phyloP scores from a whole-genome alignment of 2,797 vertebrate species.

The Dromococcyx pavoninus region DNA sequence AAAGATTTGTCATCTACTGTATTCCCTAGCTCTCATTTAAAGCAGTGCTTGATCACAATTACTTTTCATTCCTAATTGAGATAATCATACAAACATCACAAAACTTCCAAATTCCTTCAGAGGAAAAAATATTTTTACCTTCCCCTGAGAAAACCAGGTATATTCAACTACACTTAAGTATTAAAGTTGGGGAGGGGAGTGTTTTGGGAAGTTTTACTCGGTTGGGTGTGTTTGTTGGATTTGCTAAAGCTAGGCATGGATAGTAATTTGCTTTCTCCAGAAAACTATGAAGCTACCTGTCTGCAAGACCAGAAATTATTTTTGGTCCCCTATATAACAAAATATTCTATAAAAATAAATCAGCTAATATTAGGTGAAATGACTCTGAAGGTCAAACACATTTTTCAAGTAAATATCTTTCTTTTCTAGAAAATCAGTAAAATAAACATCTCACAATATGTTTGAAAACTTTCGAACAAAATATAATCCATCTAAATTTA shows the following conservation, averaged over 20 bases:
- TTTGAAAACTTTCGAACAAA: not conserved
- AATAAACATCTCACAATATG: not conserved
- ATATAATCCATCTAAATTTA: not conserved
- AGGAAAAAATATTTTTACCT: not conserved
- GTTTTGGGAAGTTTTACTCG: not conserved
- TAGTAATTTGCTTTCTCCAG: not conserved
- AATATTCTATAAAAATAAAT: not conserved
- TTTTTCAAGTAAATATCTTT: not conserved
- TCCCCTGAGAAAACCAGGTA: not conserved
- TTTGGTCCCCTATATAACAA: not conserved
- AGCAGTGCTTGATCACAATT: not conserved
- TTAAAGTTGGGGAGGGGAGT: not conserved
- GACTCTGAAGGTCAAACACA: not conserved
- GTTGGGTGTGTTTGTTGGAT: not conserved
- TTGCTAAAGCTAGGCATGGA: not conserved
- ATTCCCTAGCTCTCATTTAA: not conserved
- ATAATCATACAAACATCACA: not conserved
- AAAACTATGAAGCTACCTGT: not conserved
- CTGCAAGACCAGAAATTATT: not conserved
- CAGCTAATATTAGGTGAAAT: fast-evolving
- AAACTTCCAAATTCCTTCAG: not conserved
- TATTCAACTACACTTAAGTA: not conserved
- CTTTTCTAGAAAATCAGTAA: not conserved
- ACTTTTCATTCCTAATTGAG: not conserved
- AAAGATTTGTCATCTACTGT: not conserved